These are phyloP conservation scores for Eumaeus atala DNA, from an alignment of 1,140 invertebrate species.

Conservation along the genomic window DNA sequence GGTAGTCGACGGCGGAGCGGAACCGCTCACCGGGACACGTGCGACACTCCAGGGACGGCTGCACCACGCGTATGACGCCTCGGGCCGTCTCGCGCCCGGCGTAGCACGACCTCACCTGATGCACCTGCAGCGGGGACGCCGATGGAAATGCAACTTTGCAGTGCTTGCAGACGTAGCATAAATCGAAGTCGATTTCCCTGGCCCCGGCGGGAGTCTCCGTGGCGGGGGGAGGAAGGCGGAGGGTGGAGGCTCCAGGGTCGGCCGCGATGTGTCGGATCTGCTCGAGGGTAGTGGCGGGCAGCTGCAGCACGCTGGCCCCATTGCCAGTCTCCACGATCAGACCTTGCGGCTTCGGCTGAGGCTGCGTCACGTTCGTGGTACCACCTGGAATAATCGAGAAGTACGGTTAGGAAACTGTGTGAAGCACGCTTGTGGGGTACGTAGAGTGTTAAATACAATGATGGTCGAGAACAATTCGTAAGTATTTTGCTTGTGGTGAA, in stretches of 20 bases:
- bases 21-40: slow-evolving; percentile 80
- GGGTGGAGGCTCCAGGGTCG: slow-evolving; percentile 79
- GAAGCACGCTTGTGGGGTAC: too few species aligned
- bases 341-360: slow-evolving; percentile 63
- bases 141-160: slow-evolving; percentile 88
- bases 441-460: too few species aligned
- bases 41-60: slow-evolving; percentile 82
- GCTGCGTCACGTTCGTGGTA: slow-evolving; percentile 36
- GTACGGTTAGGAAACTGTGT: not conserved
- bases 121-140: slow-evolving; percentile 81
- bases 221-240: slow-evolving; percentile 76
- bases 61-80: slow-evolving; percentile 79
- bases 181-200: slow-evolving; percentile 81
- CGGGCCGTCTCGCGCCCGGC: slow-evolving; percentile 78
- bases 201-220: slow-evolving; percentile 55
- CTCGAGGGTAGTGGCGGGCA: slow-evolving; percentile 78
- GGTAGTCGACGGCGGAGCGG: slow-evolving; percentile 76
- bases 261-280: slow-evolving; percentile 80
- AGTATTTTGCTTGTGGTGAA: too few species aligned
- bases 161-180: slow-evolving; percentile 90
- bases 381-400: slow-evolving; percentile 55
- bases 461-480: too few species aligned
- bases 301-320: slow-evolving; percentile 77
- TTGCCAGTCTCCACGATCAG: slow-evolving; percentile 73
- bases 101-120: slow-evolving; percentile 81